Base-by-base conservation (phyloP, 1,140 invertebrate species). In the Scaptomyza pallida region DNA sequence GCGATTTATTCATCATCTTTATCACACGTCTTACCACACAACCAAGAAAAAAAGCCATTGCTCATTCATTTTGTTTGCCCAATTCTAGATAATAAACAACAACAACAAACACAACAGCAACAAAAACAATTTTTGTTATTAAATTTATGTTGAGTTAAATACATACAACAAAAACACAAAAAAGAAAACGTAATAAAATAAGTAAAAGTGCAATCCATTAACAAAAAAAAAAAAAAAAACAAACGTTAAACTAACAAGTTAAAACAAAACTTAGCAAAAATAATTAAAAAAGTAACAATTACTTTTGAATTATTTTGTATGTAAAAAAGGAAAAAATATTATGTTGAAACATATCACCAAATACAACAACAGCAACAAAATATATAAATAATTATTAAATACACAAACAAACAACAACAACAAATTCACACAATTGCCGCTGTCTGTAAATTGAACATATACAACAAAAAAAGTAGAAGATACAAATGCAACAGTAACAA, bases 261-360 rank as follows among this genome's bases (percentile, higher is more conserved):
- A 55, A 30, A 69, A 85, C 37, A 69, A 64, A 81, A 78, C 61
- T 73, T 8, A 82, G 68, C 56, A n/a, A 72, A 75, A 80, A 80
- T 88, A 85, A 90, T 89, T 82, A 90, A 88, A 88, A 76, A 90
- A 89, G 83, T 89, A 79, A 47, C 47, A 61, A 72, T 79, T 83
- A 89, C 83, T 88, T 88, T 88, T 88, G 83, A 88, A 88, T 89
- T 88, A 82, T 88, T 88, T 89, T 73, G 47, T 68, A 74, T 59
- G 70, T 61, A 2, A 30, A 2, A 21, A 21, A 57, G 13, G 47
- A 59, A 43, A 51, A 63, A 73, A 77, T 62, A 50, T 88, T 78
- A 83, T 63, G 89, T 64, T 68, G 51, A 74, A 86, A 78, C 82
- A 88, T 88, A 88, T 88, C 82, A 88, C 61, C 70, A 77, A 64